Base-by-base conservation (phyloP, 2,113 vertebrate genomes). In the Piaya cayana region DNA sequence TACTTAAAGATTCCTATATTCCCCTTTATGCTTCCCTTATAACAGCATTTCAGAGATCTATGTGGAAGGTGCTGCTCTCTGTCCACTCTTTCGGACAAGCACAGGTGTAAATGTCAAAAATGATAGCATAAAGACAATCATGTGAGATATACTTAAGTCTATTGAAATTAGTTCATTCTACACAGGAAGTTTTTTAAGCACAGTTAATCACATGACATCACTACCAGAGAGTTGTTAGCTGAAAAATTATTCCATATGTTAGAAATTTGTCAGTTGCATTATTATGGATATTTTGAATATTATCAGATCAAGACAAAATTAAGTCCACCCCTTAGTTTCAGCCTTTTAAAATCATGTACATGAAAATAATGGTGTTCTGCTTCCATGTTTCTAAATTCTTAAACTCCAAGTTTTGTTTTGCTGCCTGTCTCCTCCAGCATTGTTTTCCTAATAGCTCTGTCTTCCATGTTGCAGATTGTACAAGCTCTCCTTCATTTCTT, bases 1-100 rank as follows among this genome's bases (percentile, higher is more conserved):
- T 82, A 56, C 9, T 69, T 63, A 25, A 34, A 72, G 3, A 6
- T 3, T 8, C 32, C 10, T 36, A 21, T 10, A 64, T 59, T 69
- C 27, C 11, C 9, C 43, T 76, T 53, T 30, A 43, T 43, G 39
- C 15, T 59, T 69, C 32, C 19, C 4, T 86, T 11, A 43, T 29
- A 19, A 3, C 16, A 70, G 29, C 13, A 20, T 58, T 82, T 56
- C 62, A 58, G n/a, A 79, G 17, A 37, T 59, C 15, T 82, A 22
- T 62, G 4, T 4, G 1, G 29, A 75, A 79, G 5, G 15, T 1
- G 1, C 56, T 78, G 11, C 2, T 18, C 7, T 56, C 19, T 29
- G 8, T 10, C 27, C 9, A 47, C 29, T 17, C 36, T 34, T 82
- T 78, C 26, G 70, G 32, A 78, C 19, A 75, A 94, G 36, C 11